These are phyloP conservation scores for Polypedilum vanderplanki DNA, from an alignment of 1,140 invertebrate genomes.

Conservation along the genomic window DNA sequence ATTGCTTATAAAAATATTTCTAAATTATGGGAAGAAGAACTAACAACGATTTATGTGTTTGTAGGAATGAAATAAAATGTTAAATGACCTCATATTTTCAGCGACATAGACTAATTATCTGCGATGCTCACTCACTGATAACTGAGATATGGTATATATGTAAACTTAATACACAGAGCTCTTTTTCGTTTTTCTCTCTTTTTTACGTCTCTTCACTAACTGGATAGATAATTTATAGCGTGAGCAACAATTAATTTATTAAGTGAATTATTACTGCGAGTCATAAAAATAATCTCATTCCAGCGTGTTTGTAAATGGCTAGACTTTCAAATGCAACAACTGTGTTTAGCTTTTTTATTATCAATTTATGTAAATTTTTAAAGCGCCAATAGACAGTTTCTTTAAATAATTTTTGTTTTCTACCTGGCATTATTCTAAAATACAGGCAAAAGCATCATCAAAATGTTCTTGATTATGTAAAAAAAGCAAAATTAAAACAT, in stretches of 20 bases:
- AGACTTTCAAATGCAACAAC: too few species aligned
- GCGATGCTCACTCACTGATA: conserved; percentile 10
- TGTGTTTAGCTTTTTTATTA: too few species aligned
- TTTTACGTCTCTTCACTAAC: not conserved
- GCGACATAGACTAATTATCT: conserved; percentile 17
- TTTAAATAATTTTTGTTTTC: too few species aligned
- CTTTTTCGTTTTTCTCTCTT: not conserved
- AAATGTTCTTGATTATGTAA: too few species aligned
- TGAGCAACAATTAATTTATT: conserved; percentile 19
- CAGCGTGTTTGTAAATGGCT: too few species aligned
- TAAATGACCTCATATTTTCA: conserved; percentile 5
- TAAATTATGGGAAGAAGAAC: not conserved
- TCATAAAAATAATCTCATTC: not conserved
- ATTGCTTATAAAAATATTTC: too few species aligned
- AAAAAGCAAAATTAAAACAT: too few species aligned
- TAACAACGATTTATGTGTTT: not conserved
- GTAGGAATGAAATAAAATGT: not conserved
- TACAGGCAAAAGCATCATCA: too few species aligned
- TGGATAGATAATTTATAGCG: conserved; percentile 5
- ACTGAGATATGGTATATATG: not conserved
- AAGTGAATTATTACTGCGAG: not conserved
- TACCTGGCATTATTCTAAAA: too few species aligned
- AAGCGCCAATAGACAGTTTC: too few species aligned
- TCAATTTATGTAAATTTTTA: too few species aligned
- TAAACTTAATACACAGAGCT: not conserved